Conservation (phyloP, 2,113 vertebrate genomes). For the Copsychus sechellarum region DNA sequence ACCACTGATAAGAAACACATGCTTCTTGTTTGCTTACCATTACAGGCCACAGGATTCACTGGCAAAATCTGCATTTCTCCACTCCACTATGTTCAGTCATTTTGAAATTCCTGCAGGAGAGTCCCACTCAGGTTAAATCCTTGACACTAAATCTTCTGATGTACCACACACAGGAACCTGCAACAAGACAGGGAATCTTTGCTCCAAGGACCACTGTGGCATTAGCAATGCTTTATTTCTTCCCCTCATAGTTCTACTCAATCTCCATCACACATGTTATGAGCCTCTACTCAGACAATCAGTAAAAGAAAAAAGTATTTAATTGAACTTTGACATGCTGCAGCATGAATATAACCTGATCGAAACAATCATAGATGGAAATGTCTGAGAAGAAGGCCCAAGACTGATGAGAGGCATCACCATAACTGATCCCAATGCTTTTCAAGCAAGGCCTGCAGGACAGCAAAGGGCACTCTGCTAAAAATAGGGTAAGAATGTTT, state of each 20-base stretch:
- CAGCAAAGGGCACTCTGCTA: not conserved
- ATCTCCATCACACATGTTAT: not conserved
- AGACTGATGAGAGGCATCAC: not conserved
- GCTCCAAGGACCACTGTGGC: not conserved
- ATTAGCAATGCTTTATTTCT: not conserved
- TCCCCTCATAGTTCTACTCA: not conserved
- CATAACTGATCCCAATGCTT: not conserved
- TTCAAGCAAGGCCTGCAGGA: not conserved
- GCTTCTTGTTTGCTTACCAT: not conserved
- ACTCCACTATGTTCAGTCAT: not conserved
- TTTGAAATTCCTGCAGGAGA: not conserved
- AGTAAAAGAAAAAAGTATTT: not conserved
- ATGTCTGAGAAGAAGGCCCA: not conserved
- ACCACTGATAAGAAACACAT: not conserved
- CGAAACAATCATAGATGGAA: not conserved
- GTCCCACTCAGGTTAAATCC: not conserved
- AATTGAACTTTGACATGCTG: not conserved
- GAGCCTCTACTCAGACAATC: not conserved
- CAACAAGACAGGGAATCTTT: not conserved
- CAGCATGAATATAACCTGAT: not conserved
- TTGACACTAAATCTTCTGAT: not conserved
- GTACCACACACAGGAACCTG: not conserved
- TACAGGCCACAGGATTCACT: not conserved
- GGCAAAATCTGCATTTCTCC: not conserved
- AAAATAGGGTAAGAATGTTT: not conserved